Evolutionary conservation across 2,113 vertebrate species (phyloP), one percentile per base, ranked within the genome.

Genomic region (Dromiciops gliroides): DNA sequence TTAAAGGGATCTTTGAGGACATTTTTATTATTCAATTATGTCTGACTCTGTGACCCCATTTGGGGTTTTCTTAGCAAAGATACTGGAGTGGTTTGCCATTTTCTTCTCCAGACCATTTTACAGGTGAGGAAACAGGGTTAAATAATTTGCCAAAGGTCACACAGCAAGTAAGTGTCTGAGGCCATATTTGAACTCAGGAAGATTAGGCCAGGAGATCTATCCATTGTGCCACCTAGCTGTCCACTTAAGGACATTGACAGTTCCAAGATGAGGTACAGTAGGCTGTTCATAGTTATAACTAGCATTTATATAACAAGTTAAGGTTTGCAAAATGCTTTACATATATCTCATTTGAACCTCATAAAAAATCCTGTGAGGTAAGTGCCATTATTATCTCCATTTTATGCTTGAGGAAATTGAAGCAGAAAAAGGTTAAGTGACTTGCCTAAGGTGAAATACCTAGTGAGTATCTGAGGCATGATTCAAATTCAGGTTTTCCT

Each of bases 1-100:
- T 96, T 97, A 91, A 97, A 95, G 31, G 31, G 12, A 67, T 67
- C 31, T 37, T 67, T 37, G 31, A 67, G 12, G 60, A 37, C 28
- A 60, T 60, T 60, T 51, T 60, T 60, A 10, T 26, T 60, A 10
- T 60, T 60, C 28, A 67, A 11, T 67, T 4, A 37, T 67, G 60
- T 67, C 3, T 14, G 6, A 37, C 31, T 37, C 31, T 67, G 3
- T 67, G 56, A 37, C 11, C 31, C 31, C 31, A 37, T n/a, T 67
- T 67, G 31, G 12, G 12, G 31, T 37, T 67, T 67, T 37, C 60
- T 67, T 67, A 37, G 31, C 31, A 67, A 67, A 67, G 14, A 37
- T 67, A 37, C 60, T 67, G 3, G 12, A 67, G 3, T 67, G 3
- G 31, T 67, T 67, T 37, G 31, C 31, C 22, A 67, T 37, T 67